Conservation (phyloP, 2,797 vertebrate species). For the Crenuchus spilurus region DNA sequence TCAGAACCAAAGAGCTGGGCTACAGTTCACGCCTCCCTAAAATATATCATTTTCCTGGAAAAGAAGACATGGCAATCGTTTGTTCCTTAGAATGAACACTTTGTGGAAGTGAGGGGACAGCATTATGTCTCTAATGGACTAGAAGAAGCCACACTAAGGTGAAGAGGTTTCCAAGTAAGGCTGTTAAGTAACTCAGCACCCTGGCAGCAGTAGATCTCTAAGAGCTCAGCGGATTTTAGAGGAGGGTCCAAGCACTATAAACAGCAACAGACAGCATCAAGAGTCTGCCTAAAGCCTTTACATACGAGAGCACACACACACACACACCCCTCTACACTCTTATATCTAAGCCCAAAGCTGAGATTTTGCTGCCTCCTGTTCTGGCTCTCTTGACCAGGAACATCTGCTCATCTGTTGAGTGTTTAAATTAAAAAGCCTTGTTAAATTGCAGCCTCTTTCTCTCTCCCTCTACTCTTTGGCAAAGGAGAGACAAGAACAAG, state of each 20-base stretch:
- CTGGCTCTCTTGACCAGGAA: conserved; percentile 32
- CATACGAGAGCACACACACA: conserved; percentile 40
- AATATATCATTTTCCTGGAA: not conserved
- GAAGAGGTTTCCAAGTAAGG: conserved; percentile 58
- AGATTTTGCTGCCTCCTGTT: conserved; percentile 20
- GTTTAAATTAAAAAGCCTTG: conserved; percentile 33
- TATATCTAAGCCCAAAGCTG: conserved; percentile 34
- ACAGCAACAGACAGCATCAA: conserved; percentile 63
- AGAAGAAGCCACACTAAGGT: not conserved
- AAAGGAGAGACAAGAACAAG: conserved; percentile 2
- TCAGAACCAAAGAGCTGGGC: not conserved
- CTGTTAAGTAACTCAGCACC: conserved; percentile 68
- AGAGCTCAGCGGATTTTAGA: conserved; percentile 71
- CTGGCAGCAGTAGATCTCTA: conserved; percentile 60
- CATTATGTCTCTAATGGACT: not conserved
- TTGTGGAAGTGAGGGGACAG: not conserved
- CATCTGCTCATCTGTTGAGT: conserved; percentile 54
- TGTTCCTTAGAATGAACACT: not conserved
- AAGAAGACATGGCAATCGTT: not conserved
- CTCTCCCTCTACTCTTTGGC: not conserved
- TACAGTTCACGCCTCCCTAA: too few species aligned
- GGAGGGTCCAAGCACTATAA: conserved; percentile 70
- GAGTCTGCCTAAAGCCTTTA: conserved; percentile 55
- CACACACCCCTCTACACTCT: conserved; percentile 21
- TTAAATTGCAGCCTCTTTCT: conserved; percentile 37